Percentiles rank a stretch among this genome's conserved stretches.
phyloP scores from a whole-genome alignment of 2,888 invertebrate genomes.

The Gisinianus flammeolus region DNA sequence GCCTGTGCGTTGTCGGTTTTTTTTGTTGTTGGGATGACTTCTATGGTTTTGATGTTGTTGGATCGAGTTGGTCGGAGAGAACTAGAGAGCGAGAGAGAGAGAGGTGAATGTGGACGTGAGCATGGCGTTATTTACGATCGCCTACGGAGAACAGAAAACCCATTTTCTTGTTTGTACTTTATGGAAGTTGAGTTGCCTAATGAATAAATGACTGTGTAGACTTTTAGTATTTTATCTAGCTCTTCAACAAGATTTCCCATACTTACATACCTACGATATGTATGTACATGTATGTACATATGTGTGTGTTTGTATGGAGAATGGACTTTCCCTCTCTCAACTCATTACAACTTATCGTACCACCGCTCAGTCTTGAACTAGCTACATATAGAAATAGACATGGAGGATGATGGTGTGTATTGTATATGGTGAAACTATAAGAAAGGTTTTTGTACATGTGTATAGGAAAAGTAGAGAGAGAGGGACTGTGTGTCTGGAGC shows the following conservation, averaged over 20 bases:
- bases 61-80: too few species aligned
- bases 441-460: neutral
- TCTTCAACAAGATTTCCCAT: neutral
- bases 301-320: neutral
- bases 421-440: neutral
- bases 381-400: too few species aligned
- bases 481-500: neutral
- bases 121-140: conserved; percentile 31
- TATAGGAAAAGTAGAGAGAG: neutral
- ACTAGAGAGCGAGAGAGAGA: neutral
- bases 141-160: conserved; percentile 24
- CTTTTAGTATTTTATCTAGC: neutral
- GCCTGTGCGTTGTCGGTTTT: neutral
- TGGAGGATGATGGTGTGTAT: neutral
- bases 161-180: conserved; percentile 35
- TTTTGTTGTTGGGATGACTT: conserved; percentile 5
- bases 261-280: neutral
- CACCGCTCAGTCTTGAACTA: neutral
- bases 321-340: neutral
- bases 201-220: conserved; percentile 33
- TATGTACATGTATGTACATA: neutral
- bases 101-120: conserved; percentile 24
- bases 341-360: neutral
- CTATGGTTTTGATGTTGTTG: conserved; percentile 10
- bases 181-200: conserved; percentile 36